Percentiles rank a stretch among this genome's conserved stretches.
Conservation (phyloP, 35 echinoderm and acorn worm genomes). For the Apostichopus californicus region DNA sequence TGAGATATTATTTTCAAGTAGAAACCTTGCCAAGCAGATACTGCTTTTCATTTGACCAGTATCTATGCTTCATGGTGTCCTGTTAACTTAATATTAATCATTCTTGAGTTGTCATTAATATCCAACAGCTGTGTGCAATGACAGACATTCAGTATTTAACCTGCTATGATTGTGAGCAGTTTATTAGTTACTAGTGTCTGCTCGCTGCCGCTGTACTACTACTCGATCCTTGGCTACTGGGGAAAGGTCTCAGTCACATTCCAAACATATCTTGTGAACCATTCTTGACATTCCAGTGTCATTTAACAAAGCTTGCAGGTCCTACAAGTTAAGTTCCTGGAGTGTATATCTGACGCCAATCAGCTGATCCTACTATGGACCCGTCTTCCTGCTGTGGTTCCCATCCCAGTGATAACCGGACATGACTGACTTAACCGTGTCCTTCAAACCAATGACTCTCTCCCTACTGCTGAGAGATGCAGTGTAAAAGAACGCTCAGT, state of each 20-base stretch:
- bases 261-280: constrained; percentile 29
- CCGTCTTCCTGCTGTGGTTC: constrained; percentile 29
- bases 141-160: constrained; percentile 7
- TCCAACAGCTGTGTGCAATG: background rate
- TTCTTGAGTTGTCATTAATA: background rate
- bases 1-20: no score
- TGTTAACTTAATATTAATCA: background rate
- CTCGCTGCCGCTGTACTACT: background rate
- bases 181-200: background rate
- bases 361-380: constrained; percentile 31
- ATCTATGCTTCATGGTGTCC: background rate
- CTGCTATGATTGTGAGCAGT: background rate
- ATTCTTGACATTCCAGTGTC: constrained; percentile 45
- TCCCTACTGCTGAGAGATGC: background rate
- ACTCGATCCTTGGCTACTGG: background rate
- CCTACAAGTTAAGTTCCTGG: constrained; percentile 10
- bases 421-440: background rate
- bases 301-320: constrained; percentile 5
- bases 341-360: background rate
- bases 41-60: no score
- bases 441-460: background rate
- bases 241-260: constrained; percentile 25
- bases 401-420: no score
- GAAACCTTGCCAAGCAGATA: no score
- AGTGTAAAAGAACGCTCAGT: no score